phyloP scores from a whole-genome alignment of 1,140 invertebrate genomes.

The Drosophila saltans region DNA sequence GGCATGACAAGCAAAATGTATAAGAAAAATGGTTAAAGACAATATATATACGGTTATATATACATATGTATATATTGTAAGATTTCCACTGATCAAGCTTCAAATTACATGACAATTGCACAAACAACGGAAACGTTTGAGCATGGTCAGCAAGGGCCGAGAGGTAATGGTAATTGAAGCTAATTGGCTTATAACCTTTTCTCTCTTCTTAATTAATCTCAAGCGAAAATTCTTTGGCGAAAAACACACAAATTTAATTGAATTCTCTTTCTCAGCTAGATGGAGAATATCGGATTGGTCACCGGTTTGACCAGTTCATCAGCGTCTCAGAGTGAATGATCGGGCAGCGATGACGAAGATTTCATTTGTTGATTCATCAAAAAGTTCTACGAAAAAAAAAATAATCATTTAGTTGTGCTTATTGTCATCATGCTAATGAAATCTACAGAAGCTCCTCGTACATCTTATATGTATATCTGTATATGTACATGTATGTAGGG shows the following conservation, averaged over 20 bases:
- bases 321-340: neutral
- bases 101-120: slow-evolving; percentile 41
- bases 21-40: neutral
- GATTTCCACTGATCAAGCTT: slow-evolving; percentile 22
- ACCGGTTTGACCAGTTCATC: slow-evolving; percentile 60
- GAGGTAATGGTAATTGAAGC: slow-evolving; percentile 61
- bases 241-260: slow-evolving; percentile 35
- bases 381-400: slow-evolving; percentile 38
- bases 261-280: slow-evolving; percentile 13
- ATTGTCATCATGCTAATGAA: slow-evolving; percentile 53
- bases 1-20: slow-evolving; percentile 38
- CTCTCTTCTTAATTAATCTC: slow-evolving; percentile 57
- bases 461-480: no score
- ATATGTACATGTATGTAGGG: no score
- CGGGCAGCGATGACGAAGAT: slow-evolving; percentile 1
- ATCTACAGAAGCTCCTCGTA: slow-evolving; percentile 11
- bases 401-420: slow-evolving; percentile 16
- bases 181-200: slow-evolving; percentile 73
- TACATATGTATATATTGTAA: slow-evolving; percentile 4
- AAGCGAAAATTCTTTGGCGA: slow-evolving; percentile 32
- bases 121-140: slow-evolving; percentile 32
- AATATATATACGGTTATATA: no score
- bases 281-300: slow-evolving; percentile 1
- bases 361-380: slow-evolving; percentile 37
- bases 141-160: slow-evolving; percentile 20